Base-by-base conservation (phyloP, 2,888 invertebrate genomes). In the Rhamnusium bicolor region DNA sequence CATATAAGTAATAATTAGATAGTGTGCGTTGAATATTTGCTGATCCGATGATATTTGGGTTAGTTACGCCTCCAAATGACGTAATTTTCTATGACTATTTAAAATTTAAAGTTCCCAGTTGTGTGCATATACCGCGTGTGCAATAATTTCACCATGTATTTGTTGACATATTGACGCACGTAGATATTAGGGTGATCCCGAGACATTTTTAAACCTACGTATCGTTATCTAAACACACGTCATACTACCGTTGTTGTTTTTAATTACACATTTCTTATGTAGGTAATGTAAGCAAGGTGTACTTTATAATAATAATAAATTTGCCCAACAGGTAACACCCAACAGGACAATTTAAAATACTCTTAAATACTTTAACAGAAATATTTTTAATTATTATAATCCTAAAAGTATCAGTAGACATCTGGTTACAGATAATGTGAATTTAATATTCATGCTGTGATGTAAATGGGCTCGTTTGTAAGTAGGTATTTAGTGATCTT, bases 21-120 rank as follows among this genome's bases (percentile, higher is more conserved):
- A 10, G 56, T 67, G 21, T 56, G 67, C 67, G 19, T 71, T 60
- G 61, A 73, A 70, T 74, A 72, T 74, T 74, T 75, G 51, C 71
- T 71, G 76, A 74, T 73, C 74, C 68, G 73, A 67, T 66, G 73
- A 74, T 76, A 75, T 78, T 74, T 74, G 73, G 77, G 72, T 78
- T 76, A 78, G 73, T 60, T 46, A 76, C 74, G 74, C 76, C 76
- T 76, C 58, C 63, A 14, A 24, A 69, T 74, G 72, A 76, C 75
- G 78, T 73, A 66, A 68, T 69, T 72, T 72, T 71, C 51, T 32
- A 56, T 53, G 60, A 74, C 67, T 66, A 66, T 78, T 78, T 74
- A 76, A 78, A 74, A 53, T 71, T 76, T 76, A 75, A 77, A 70
- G 67, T 56, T 21, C 19, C 27, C 46, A 56, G 40, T 51, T 18